Percentiles rank a stretch among this genome's conserved stretches.
Evolutionary conservation across 1,140 invertebrate genomes (phyloP).

Genomic region (Propsilocerus akamusi): DNA sequence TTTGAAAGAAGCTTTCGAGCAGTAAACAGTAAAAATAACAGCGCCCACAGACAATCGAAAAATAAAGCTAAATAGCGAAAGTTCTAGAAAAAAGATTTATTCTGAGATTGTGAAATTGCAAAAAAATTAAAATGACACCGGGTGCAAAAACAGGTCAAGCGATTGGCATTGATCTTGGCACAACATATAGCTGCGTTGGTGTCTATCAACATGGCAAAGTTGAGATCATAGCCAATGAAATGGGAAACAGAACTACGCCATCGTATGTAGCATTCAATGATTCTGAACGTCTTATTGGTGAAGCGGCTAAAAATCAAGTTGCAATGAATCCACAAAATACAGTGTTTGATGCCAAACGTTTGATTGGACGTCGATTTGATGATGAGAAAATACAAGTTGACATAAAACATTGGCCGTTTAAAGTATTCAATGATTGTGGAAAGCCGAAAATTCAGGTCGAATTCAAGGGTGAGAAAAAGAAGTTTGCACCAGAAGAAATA

Average conservation of each 20-base stretch:
- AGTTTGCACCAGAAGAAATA: slow-evolving; percentile 57
- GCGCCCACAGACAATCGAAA: not conserved
- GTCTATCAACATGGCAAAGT: slow-evolving; percentile 74
- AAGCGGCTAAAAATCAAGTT: slow-evolving; percentile 45
- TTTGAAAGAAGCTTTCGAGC: not conserved
- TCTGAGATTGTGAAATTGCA: not conserved
- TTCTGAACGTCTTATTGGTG: slow-evolving; percentile 55
- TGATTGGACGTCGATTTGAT: slow-evolving; percentile 45
- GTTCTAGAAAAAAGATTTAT: not conserved
- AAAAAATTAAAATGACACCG: slow-evolving; percentile 6
- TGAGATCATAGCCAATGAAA: slow-evolving; percentile 87
- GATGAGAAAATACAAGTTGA: slow-evolving; percentile 53
- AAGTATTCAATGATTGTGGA: slow-evolving; percentile 39
- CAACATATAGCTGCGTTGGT: slow-evolving; percentile 63
- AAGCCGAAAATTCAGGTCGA: slow-evolving; percentile 52
- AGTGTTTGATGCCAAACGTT: slow-evolving; percentile 32
- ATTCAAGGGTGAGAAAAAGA: slow-evolving; percentile 53
- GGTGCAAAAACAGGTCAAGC: slow-evolving; percentile 29
- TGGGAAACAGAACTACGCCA: slow-evolving; percentile 82
- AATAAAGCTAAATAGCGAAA: not conserved
- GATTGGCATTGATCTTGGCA: slow-evolving; percentile 62
- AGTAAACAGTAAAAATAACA: not conserved
- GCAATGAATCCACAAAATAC: slow-evolving; percentile 26
- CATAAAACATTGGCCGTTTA: slow-evolving; percentile 60
- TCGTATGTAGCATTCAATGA: slow-evolving; percentile 80